Evolutionary conservation across 2,888 invertebrate species (phyloP), one percentile per base, ranked within the genome.

Genomic region (Lycia hirtaria): DNA sequence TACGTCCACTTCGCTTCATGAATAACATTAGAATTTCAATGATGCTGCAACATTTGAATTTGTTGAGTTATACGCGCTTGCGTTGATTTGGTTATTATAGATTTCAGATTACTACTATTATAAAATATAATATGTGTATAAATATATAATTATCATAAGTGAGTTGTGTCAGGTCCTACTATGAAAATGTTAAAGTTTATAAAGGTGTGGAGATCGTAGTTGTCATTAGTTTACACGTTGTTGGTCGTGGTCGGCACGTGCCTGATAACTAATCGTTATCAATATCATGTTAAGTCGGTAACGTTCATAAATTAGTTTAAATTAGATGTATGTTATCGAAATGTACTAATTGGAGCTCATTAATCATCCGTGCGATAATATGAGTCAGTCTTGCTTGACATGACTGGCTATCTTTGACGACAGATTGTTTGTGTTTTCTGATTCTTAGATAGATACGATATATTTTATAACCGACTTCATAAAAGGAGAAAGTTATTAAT

Each of bases 1-100:
- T 19, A 22, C n/a, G 7, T 40, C 41, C 14, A 41, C 26, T 26
- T 26, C n/a, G 14, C 20, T 15, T 48, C 35, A 33, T 43, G 35
- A 48, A 55, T 48, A 35, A n/a, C 6, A 47, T 47, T 40, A 26
- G 17, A 32, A 33, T 43, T 49, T 17, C 12, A 20, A 48, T 14
- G 17, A n/a, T 48, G 40, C 30, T 40, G 15, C 30, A 53, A 45
- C 17, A 15, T 38, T 24, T 17, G 3, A 30, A 26, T 24, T 24
- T 26, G 10, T 1, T 53, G 38, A 22, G 37, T 52, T 19, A 33
- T 43, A 35, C 14, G n/a, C 28, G 26, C n/a, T 28, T 17, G 28
- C 41, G 41, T 15, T n/a, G 14, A 17, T 10, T 28, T n/a, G n/a
- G 9, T 24, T 2, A 14, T 4, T 24, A 22, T 4, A 24, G 22